Base-by-base conservation (phyloP, 2,797 vertebrate genomes). In the Falco rusticolus region DNA sequence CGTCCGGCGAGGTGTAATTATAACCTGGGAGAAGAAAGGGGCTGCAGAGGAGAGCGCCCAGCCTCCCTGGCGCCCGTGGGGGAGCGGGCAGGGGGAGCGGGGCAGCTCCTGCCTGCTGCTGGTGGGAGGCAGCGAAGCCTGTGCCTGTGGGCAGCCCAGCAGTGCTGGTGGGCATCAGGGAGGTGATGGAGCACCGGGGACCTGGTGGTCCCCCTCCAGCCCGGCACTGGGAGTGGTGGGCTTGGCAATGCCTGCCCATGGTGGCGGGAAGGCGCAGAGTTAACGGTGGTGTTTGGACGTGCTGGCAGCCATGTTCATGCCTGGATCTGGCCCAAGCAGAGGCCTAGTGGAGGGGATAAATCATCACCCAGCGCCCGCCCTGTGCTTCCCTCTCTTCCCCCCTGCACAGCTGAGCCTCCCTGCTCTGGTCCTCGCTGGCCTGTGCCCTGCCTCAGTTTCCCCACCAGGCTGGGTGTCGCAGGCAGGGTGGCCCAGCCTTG, bases 331-430 rank as follows among this genome's bases (percentile, higher is more conserved):
- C 93, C 96, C 94, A 96, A 93, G 87, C 0, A 9, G 95, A 93
- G 96, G 96, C 96, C 94, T 92, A 84, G 82, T 47, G 13, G 84
- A 96, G 94, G 94, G 96, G 91, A 96, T 95, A 96, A 94, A 95
- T 94, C 74, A 82, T 94, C 22, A 2, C 69, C 69, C 82, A 59
- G 61, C 13, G 8, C 56, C 89, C 3, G 78, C 82, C 79, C 60
- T 68, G 94, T 0, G 1, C 85, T 94, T 94, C 81, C 25, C 33
- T 95, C 77, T 91, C 34, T 0, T 89, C 66, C 74, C 51, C 86
- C 0, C 43, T 41, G 0, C 68, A 22, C 0, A 12, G 56, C 69
- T 82, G 64, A 87, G 69, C 31, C 39, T 82, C 45, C 74, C 75
- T 22, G 19, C 65, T 54, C 48, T 76, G 59, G 31, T 81, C 28